Conservation (phyloP, 1,140 invertebrate species). For the Nilaparvata lugens region DNA sequence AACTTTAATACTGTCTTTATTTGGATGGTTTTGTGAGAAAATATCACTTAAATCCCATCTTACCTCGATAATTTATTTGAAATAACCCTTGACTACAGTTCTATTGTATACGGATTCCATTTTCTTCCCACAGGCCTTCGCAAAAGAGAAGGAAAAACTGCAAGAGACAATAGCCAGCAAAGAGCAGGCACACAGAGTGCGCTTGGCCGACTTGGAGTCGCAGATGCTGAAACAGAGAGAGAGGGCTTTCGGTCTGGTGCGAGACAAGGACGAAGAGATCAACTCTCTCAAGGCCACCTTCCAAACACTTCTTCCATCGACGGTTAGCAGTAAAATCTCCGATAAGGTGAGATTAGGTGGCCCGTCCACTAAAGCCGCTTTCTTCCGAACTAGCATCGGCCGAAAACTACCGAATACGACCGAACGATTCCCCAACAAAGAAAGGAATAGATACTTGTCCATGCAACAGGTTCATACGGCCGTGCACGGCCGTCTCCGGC, state of each 20-base stretch:
- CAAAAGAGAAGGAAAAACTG: conserved; percentile 49
- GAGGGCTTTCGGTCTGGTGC: conserved; percentile 59
- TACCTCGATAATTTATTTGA: no score
- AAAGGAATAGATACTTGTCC: no score
- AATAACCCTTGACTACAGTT: no score
- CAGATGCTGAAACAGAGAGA: conserved; percentile 70
- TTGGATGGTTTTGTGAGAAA: no score
- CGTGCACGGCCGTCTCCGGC: no score
- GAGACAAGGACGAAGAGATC: conserved; percentile 75
- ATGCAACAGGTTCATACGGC: no score
- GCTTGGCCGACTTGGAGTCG: conserved; percentile 54
- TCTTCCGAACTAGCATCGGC: no score
- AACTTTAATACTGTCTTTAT: not conserved
- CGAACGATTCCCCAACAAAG: no score
- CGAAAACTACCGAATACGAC: no score
- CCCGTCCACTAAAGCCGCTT: no score
- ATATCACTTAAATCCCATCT: no score
- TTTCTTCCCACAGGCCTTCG: conserved; percentile 30
- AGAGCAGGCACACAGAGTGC: conserved; percentile 46
- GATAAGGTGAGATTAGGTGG: conserved; percentile 18
- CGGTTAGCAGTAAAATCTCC: conserved; percentile 7
- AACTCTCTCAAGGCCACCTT: conserved; percentile 50
- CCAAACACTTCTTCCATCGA: conserved; percentile 37
- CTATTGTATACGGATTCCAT: not conserved
- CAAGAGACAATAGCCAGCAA: conserved; percentile 44